These are phyloP conservation scores for Microplitis deprimator DNA, from an alignment of 2,888 invertebrate genomes.

Conservation along the genomic window DNA sequence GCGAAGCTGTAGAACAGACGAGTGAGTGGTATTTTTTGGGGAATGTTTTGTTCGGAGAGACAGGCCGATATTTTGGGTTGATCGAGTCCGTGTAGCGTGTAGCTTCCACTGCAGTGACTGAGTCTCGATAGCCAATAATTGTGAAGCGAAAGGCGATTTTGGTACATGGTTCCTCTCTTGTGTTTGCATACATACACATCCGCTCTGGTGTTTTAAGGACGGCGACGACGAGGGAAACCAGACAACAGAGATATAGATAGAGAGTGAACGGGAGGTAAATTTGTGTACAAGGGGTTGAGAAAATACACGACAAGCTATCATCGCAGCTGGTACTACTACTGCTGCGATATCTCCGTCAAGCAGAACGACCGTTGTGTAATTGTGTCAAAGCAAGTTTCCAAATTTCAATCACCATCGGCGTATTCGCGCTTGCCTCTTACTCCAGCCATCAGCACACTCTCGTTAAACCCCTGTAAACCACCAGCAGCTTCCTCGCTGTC, in stretches of 20 bases:
- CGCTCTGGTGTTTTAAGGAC: conserved; percentile 24
- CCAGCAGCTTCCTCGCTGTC: too few relatives aligned
- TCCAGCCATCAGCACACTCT: too few relatives aligned
- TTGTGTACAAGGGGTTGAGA: neutral
- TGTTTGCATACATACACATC: conserved; percentile 36
- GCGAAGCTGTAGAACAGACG: conserved; percentile 18
- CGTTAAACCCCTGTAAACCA: too few relatives aligned
- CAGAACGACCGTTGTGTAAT: conserved; percentile 59
- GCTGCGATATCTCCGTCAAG: conserved; percentile 30
- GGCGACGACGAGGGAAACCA: conserved; percentile 12
- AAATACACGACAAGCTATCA: conserved; percentile 21
- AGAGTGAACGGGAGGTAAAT: conserved; percentile 24
- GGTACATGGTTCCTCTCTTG: conserved; percentile 38
- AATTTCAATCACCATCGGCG: conserved; percentile 68
- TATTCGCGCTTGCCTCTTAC: conserved; percentile 51
- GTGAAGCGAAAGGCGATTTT: conserved; percentile 54
- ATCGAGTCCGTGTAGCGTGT: conserved; percentile 35
- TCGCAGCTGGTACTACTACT: neutral
- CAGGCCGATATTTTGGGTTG: conserved; percentile 34
- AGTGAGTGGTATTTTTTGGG: neutral
- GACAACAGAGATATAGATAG: conserved; percentile 14
- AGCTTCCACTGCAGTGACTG: conserved; percentile 51
- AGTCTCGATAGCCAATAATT: conserved; percentile 53
- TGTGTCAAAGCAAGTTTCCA: conserved; percentile 70
- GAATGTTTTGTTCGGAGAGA: conserved; percentile 23